Percentiles rank a stretch among this genome's conserved stretches.
Conservation (phyloP, 2,797 vertebrate species). For the Neoniphon sammara region DNA sequence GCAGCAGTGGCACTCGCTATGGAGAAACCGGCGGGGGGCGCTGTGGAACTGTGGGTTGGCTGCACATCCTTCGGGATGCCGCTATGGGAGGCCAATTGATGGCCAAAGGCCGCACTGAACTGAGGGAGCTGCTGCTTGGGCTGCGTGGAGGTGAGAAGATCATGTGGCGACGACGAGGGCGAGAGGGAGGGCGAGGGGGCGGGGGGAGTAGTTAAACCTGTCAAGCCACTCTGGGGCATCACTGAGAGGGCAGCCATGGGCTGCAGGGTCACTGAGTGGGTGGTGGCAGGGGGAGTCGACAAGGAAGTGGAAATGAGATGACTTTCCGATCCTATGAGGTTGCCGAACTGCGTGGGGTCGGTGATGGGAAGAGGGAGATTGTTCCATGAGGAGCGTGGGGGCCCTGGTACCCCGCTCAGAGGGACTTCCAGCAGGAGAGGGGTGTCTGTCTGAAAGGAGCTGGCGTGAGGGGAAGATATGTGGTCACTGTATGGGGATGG, state of each 20-base stretch:
- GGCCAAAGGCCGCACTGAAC: constrained; percentile 98
- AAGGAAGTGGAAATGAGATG: constrained; percentile 98
- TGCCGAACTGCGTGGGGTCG: constrained; percentile 93
- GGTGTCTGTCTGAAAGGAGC: constrained; percentile 92
- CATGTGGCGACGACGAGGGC: constrained; percentile 85
- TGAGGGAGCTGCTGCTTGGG: constrained; percentile 98
- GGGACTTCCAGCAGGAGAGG: constrained; percentile 95
- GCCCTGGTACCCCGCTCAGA: constrained; percentile 89
- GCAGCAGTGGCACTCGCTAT: constrained; percentile 94
- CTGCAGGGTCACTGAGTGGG: constrained; percentile 94
- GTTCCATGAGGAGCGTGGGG: constrained; percentile 93
- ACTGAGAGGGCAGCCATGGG: constrained; percentile 94
- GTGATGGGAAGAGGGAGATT: constrained; percentile 90
- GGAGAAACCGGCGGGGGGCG: constrained; percentile 95
- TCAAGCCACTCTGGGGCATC: constrained; percentile 92
- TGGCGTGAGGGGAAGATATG: constrained; percentile 91
- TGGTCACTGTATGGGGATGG: constrained; percentile 97
- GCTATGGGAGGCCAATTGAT: constrained; percentile 97
- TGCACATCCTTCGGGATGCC: constrained; percentile 99
- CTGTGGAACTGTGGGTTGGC: constrained; percentile 99
- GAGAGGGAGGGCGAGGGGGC: constrained; percentile 86
- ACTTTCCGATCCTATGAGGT: constrained; percentile 92
- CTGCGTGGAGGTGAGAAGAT: constrained; percentile 90
- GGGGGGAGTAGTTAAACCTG: constrained; percentile 81
- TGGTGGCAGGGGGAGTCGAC: constrained; percentile 94